Evolutionary conservation across 2,797 vertebrate genomes (phyloP), one percentile per base, ranked within the genome.

Genomic region (Eleutherodactylus coqui): DNA sequence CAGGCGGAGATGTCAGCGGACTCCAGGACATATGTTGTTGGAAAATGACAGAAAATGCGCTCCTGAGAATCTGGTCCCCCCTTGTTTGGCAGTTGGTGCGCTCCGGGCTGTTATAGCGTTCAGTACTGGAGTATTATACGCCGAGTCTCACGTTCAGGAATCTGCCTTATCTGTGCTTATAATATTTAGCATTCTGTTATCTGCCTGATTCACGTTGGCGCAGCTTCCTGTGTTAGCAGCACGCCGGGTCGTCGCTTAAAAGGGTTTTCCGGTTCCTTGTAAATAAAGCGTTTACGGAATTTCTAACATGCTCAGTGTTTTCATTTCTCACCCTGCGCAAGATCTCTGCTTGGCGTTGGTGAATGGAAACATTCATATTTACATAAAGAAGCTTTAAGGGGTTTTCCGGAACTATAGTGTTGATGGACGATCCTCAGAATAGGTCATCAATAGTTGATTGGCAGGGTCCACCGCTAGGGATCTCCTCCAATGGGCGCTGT

Each of bases 51-150:
- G 4, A 24, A 49, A 67, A 8, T 49, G 5, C 3, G 38, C 53
- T 36, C 16, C 75, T 5, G 75, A 45, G 24, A 29, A 58, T 16
- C 41, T 43, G n/a, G 21, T 72, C 17, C 84, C 62, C 84, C 64
- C 76, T n/a, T 17, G 27, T 58, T 17, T 64, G 34, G 24, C 62
- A 78, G 32, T 53, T 67, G 75, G 75, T 84, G 45, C 24, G 73
- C 24, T 84, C 70, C 70, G 38, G 41, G 70, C 24, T 73, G 70
- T 73, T 43, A 73, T 73, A 73, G 16, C 1, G 38, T 24, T 45
- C 29, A 38, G 17, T 36, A 6, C 70, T 27, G 70, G 27, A 45
- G 4, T 73, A 73, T 73, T 73, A 73, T 45, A 43, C 36, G 0
- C 11, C 16, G 47, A 8, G 19, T n/a, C n/a, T n/a, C n/a, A n/a